Percentiles rank a stretch among this genome's conserved stretches.
Evolutionary conservation across 2,888 invertebrate genomes (phyloP).

Genomic region (Lepidocyrtinus sp.): DNA sequence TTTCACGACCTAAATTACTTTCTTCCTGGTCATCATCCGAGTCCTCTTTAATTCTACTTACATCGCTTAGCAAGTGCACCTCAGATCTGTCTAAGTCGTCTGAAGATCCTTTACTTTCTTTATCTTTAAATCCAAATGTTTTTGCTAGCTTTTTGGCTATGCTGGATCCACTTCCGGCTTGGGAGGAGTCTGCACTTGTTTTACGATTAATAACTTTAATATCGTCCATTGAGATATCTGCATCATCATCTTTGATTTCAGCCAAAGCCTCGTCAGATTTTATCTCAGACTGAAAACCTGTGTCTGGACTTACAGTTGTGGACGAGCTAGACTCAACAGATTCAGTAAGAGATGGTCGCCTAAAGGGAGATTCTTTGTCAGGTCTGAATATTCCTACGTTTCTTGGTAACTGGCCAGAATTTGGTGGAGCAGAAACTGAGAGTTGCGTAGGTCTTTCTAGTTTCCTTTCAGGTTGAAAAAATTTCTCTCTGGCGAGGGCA

Average conservation of each 20-base stretch:
- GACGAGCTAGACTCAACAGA: not conserved
- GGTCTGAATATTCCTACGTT: conserved; percentile 16
- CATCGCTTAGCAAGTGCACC: conserved; percentile 63
- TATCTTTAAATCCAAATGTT: conserved; percentile 65
- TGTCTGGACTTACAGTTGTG: conserved; percentile 26
- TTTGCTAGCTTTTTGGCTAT: conserved; percentile 64
- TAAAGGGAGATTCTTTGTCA: not conserved
- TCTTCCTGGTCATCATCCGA: conserved; percentile 47
- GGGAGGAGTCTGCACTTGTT: conserved; percentile 24
- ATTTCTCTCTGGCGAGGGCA: conserved; percentile 42
- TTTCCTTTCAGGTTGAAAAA: conserved; percentile 27
- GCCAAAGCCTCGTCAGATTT: conserved; percentile 40
- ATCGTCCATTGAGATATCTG: conserved; percentile 62
- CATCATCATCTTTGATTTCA: conserved; percentile 45
- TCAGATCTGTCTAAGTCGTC: conserved; percentile 55
- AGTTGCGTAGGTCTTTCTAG: conserved; percentile 36
- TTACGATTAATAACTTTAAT: conserved; percentile 52
- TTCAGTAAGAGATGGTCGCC: no score
- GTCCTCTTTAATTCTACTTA: conserved; percentile 57
- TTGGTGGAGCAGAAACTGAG: conserved; percentile 41
- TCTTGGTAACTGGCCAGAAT: not conserved
- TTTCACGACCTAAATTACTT: not conserved
- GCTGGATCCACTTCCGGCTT: conserved; percentile 10
- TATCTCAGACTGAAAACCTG: conserved; percentile 35
- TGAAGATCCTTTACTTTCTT: conserved; percentile 23